Conservation (phyloP, 1,140 invertebrate species). For the Panulirus ornatus region DNA sequence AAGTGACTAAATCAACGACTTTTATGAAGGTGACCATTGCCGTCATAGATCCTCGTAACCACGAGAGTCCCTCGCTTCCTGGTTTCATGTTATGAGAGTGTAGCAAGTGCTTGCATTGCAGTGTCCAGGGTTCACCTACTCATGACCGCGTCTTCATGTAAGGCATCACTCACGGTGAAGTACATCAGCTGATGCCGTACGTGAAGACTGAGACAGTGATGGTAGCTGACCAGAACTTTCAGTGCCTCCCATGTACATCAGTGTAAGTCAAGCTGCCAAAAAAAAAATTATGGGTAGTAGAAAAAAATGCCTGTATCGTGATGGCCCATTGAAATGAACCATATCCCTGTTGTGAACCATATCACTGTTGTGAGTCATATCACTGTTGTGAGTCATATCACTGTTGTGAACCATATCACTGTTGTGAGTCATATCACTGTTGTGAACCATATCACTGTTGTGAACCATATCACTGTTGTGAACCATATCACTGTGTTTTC, state of each 20-base stretch:
- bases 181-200: neutral
- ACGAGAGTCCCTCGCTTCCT: slow-evolving; percentile 8
- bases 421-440: too few species aligned
- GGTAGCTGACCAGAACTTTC: neutral
- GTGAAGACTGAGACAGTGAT: neutral
- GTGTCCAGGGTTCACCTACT: slow-evolving; percentile 15
- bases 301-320: slow-evolving; percentile 19
- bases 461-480: neutral
- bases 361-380: too few species aligned
- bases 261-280: slow-evolving; percentile 43
- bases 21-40: neutral
- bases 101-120: slow-evolving; percentile 38
- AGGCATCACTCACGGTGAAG: neutral
- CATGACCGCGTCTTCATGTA: neutral
- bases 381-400: too few species aligned
- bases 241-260: neutral
- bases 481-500: neutral
- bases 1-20: neutral
- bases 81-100: slow-evolving; percentile 39
- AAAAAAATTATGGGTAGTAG: slow-evolving; percentile 34
- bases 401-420: neutral
- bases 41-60: neutral
- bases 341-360: neutral
- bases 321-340: neutral
- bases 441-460: neutral